These are phyloP conservation scores for Stramonita haemastoma DNA, from an alignment of 2,888 invertebrate species.

Conservation along the genomic window DNA sequence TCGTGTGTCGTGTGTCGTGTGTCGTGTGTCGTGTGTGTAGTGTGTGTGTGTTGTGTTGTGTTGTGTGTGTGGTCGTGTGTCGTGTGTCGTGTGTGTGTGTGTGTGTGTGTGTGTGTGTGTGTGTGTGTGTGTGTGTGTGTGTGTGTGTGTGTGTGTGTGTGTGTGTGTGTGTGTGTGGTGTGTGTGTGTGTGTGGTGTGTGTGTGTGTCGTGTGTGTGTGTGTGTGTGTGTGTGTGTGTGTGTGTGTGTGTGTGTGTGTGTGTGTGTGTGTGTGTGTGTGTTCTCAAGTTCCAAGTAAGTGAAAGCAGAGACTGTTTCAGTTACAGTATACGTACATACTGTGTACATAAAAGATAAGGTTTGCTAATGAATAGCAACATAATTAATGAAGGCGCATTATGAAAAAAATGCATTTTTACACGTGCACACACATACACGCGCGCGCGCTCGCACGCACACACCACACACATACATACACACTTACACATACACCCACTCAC, in stretches of 20 bases:
- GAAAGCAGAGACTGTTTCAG: too few relatives aligned
- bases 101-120: background rate
- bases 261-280: conserved; percentile 4
- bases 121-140: background rate
- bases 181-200: too few relatives aligned
- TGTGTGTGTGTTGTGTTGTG: background rate
- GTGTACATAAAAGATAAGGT: too few relatives aligned
- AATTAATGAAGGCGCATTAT: too few relatives aligned
- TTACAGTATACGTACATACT: too few relatives aligned
- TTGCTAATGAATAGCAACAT: too few relatives aligned
- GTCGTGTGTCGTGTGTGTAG: background rate
- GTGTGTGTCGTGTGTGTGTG: background rate
- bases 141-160: background rate
- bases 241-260: background rate
- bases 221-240: background rate
- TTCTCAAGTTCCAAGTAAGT: background rate
- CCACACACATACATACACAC: too few relatives aligned
- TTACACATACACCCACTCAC: too few relatives aligned
- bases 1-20: background rate
- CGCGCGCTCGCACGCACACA: too few relatives aligned
- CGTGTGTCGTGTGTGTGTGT: background rate
- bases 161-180: background rate
- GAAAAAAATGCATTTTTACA: too few relatives aligned
- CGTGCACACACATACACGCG: too few relatives aligned
- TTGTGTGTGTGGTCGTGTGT: background rate